Conservation (phyloP, 2,113 vertebrate species). For the Sapayoa aenigma region DNA sequence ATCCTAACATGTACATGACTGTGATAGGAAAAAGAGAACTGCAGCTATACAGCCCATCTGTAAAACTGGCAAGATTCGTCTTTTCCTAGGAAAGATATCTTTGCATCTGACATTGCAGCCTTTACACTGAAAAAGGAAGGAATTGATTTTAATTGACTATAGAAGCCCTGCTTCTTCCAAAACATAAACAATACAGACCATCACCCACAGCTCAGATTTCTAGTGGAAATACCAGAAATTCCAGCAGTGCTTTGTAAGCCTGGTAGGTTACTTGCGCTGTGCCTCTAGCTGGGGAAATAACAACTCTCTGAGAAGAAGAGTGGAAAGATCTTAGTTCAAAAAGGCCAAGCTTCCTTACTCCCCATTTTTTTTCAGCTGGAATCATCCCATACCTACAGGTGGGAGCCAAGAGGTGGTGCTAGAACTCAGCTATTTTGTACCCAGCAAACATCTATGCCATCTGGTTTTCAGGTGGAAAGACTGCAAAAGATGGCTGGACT, state of each 20-base stretch:
- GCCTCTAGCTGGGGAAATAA: background rate
- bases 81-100: background rate
- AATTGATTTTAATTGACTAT: background rate
- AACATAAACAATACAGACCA: background rate
- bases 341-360: background rate
- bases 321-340: background rate
- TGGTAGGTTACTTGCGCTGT: background rate
- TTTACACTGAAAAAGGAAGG: background rate
- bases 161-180: background rate
- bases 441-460: background rate
- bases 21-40: background rate
- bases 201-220: background rate
- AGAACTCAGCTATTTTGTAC: constrained; percentile 34
- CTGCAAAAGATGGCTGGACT: background rate
- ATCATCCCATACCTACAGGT: constrained; percentile 33
- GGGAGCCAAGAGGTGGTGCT: constrained; percentile 65
- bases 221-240: background rate
- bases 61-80: background rate
- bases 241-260: background rate
- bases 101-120: background rate
- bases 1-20: background rate
- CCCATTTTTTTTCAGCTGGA: background rate
- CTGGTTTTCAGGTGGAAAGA: background rate
- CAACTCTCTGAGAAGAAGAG: background rate
- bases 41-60: background rate